phyloP scores from a whole-genome alignment of 1,140 invertebrate species.

The Caenorhabditis inopinata region DNA sequence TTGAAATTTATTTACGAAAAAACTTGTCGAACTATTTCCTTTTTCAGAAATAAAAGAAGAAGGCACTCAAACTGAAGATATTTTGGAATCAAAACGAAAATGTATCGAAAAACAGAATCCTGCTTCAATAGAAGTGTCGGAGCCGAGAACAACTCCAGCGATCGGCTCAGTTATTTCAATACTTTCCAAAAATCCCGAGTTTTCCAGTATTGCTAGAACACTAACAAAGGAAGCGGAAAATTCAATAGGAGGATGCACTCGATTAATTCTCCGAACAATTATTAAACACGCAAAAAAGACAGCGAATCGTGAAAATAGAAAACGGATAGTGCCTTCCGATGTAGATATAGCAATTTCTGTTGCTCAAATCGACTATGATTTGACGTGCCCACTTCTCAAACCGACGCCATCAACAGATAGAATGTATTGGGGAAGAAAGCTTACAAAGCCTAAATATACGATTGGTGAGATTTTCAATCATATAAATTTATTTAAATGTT shows the following conservation, averaged over 20 bases:
- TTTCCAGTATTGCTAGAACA: neutral
- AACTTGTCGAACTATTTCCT: no score
- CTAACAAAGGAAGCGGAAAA: neutral
- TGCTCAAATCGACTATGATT: neutral
- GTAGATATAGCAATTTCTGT: neutral
- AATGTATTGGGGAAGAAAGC: slow-evolving; percentile 18
- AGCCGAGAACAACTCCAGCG: neutral
- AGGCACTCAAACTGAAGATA: slow-evolving; percentile 12
- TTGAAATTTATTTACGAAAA: neutral
- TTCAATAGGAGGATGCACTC: neutral
- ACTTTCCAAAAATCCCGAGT: neutral
- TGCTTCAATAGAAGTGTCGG: neutral
- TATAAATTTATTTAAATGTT: no score
- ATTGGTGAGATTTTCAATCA: neutral
- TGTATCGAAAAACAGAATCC: neutral
- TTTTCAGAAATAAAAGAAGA: slow-evolving; percentile 10
- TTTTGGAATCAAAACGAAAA: neutral
- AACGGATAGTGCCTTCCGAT: neutral
- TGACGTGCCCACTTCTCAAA: neutral
- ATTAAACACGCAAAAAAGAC: neutral
- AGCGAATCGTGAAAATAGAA: neutral
- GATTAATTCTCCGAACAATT: neutral
- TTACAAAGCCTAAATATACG: neutral
- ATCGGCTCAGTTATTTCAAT: neutral
- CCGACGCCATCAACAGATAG: neutral